A percentile compares a stretch with the other conserved stretches of the same genome.
Evolutionary conservation across 2,888 invertebrate species (phyloP).

Genomic region (Mayetiola destructor): DNA sequence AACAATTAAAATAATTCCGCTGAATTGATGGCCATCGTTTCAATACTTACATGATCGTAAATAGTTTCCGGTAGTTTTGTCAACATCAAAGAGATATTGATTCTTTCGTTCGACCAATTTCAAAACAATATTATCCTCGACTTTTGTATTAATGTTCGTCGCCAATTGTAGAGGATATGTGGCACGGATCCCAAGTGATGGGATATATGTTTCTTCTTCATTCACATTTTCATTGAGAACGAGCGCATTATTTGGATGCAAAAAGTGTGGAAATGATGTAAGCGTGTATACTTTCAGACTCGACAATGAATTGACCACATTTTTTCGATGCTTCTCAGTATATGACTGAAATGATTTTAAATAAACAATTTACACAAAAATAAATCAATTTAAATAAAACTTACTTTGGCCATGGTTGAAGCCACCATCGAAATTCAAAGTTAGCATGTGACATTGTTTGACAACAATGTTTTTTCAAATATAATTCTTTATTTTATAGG

Average conservation of each 20-base stretch:
- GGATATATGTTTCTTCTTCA: neutral
- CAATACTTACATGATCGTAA: neutral
- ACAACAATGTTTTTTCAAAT: too few species aligned
- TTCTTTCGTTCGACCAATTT: neutral
- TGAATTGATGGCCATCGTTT: neutral
- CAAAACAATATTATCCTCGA: neutral
- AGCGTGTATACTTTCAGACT: neutral
- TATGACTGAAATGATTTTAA: neutral
- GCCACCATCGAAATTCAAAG: neutral
- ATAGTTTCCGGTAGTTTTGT: neutral
- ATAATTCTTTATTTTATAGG: too few species aligned
- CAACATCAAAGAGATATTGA: neutral
- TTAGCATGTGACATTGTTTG: too few species aligned
- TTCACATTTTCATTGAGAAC: neutral
- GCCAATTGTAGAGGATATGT: neutral
- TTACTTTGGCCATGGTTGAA: neutral
- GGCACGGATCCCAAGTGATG: neutral
- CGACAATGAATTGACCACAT: neutral
- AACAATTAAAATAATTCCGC: neutral
- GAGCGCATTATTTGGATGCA: constrained; percentile 1
- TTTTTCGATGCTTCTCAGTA: neutral
- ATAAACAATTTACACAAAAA: neutral
- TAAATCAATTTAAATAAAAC: neutral
- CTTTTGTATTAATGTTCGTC: neutral
- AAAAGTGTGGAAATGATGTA: neutral